Base-by-base conservation (phyloP, 1,140 invertebrate genomes). In the Papilio polytes region DNA sequence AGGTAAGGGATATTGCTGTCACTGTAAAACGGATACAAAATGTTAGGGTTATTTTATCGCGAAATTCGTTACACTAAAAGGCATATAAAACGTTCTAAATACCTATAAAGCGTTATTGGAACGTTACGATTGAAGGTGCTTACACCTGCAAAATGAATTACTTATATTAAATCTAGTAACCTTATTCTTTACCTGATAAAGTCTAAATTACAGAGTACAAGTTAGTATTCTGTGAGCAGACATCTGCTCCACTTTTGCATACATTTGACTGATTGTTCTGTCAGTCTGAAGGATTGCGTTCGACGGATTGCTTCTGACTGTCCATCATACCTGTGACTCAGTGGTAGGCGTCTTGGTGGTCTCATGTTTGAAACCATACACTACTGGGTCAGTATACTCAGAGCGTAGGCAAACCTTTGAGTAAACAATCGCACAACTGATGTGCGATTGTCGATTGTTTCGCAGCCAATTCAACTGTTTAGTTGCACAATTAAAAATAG, bases 191-290 rank as follows among this genome's bases (percentile, higher is more conserved):
- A 8, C 1, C 10, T 7, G 12, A 15, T 74, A 85, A 63, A 48
- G 77, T 82, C 56, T 48, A 82, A 78, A 73, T 80, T 85, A 15
- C 48, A 15, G 22, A 79, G 48, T 18, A n/a, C 56, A 73, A 74
- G 73, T 80, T 53, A 48, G 15, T 72, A 4, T 66, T 66, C 12
- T 26, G 12, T 15, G 12, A n/a, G 63, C 22, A 66, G 2, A 66
- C 63, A 66, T 66, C 63, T 66, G 63, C 63, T 66, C 10, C 44
- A 22, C 56, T 36, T 66, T 78, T 63, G 53, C 77, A 78, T 78
- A 87, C 89, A 90, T 91, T 87, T 90, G 90, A 85, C 87, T 88
- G 89, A 91, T 92, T 90, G 90, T 90, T 82, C 86, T 87, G 89
- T 83, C 84, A 81, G 78, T 82, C 73, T 56, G 80, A 81, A 73